Evolutionary conservation across 2,113 vertebrate species (phyloP).

Genomic region (Oenanthe melanoleuca): DNA sequence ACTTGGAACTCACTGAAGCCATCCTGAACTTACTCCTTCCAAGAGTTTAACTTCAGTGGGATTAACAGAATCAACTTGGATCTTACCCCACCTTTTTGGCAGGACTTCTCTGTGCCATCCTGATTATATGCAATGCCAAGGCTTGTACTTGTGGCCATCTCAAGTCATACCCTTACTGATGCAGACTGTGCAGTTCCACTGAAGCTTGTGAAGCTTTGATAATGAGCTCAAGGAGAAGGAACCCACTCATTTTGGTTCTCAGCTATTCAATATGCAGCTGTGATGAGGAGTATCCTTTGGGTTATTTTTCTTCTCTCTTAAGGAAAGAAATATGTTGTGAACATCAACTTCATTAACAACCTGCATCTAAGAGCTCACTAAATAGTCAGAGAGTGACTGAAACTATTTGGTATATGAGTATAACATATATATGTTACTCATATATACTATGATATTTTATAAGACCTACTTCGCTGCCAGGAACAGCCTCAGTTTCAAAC

Average conservation of each 20-base stretch:
- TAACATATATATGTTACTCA: neutral
- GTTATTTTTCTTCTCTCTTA: neutral
- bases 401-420: neutral
- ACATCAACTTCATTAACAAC: neutral
- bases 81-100: neutral
- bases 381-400: neutral
- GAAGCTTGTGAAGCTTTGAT: neutral
- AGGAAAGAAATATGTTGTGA: neutral
- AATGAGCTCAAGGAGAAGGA: neutral
- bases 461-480: neutral
- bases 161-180: neutral
- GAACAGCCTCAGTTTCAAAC: neutral
- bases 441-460: neutral
- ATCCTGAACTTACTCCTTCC: neutral
- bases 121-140: neutral
- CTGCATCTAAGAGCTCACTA: neutral
- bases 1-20: neutral
- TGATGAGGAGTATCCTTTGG: rapidly evolving
- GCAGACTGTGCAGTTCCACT: neutral
- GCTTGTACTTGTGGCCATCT: neutral
- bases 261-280: neutral
- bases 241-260: neutral
- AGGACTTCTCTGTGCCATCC: neutral
- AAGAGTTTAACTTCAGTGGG: neutral
- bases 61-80: neutral